Percentiles rank a stretch among this genome's conserved stretches.
These are phyloP conservation scores for Tetramorium parvispinum DNA, from an alignment of 1,140 invertebrate species.

Conservation along the genomic window DNA sequence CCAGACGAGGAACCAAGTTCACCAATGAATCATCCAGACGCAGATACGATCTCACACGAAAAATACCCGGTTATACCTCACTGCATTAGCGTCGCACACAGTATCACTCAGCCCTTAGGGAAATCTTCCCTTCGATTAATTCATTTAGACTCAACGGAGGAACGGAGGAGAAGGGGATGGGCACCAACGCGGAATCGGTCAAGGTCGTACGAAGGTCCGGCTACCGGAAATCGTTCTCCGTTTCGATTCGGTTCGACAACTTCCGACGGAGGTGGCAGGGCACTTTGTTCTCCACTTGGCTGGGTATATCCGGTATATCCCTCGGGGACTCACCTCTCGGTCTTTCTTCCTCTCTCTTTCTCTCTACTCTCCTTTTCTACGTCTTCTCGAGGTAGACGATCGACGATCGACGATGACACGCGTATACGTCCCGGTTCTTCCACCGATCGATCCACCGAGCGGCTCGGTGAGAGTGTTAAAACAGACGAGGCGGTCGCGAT, in stretches of 20 bases:
- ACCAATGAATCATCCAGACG: conserved; percentile 4
- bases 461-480: conserved; percentile 81
- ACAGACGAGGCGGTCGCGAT: conserved; percentile 80
- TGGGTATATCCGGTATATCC: conserved; percentile 39
- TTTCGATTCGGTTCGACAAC: not conserved
- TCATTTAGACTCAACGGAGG: not conserved
- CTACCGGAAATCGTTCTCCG: not conserved
- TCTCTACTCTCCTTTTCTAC: conserved; percentile 44
- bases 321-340: conserved; percentile 67
- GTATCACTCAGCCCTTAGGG: conserved; percentile 52
- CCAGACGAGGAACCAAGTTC: not conserved
- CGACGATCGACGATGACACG: conserved; percentile 31
- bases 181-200: not conserved
- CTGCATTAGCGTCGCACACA: conserved; percentile 63
- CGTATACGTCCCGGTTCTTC: conserved; percentile 52
- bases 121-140: conserved; percentile 17
- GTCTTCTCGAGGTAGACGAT: conserved; percentile 39
- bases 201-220: conserved; percentile 38
- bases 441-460: conserved; percentile 63
- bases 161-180: not conserved
- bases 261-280: not conserved
- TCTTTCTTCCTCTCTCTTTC: conserved; percentile 13
- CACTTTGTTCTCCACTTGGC: conserved; percentile 48
- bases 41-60: conserved; percentile 32
- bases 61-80: conserved; percentile 18